Evolutionary conservation across 64 coral and sea anemone species (phyloP).

Genomic region (Trachythela sp.): DNA sequence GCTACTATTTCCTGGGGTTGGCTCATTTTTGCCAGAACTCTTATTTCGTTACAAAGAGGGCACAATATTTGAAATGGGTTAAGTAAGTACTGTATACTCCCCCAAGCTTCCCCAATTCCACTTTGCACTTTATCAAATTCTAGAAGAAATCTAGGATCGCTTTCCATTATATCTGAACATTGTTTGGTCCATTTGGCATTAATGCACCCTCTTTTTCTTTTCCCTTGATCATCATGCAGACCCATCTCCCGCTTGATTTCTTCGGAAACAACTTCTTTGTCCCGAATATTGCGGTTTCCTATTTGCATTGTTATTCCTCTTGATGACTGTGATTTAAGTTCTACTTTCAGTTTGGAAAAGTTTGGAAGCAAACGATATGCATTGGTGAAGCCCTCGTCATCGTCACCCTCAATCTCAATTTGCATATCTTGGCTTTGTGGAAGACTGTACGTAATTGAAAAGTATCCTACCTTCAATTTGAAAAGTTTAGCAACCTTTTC

Average conservation of each 20-base stretch:
- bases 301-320: neutral
- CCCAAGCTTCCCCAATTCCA: slow-evolving; percentile 14
- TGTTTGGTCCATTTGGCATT: slow-evolving; percentile 33
- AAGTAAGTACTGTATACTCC: neutral
- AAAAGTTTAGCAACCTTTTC: slow-evolving; percentile 38
- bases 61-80: slow-evolving; percentile 51
- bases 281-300: neutral
- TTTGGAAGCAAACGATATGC: slow-evolving; percentile 12
- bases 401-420: neutral
- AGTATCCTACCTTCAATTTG: neutral
- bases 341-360: slow-evolving; percentile 28
- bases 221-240: slow-evolving; percentile 26
- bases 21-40: slow-evolving; percentile 21
- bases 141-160: slow-evolving; percentile 37
- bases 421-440: neutral
- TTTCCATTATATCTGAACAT: slow-evolving; percentile 27
- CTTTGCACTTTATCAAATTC: slow-evolving; percentile 43
- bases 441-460: slow-evolving; percentile 18
- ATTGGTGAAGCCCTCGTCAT: slow-evolving; percentile 13
- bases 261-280: slow-evolving; percentile 38
- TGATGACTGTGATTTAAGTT: neutral
- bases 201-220: slow-evolving; percentile 26
- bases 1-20: neutral
- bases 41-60: slow-evolving; percentile 28
- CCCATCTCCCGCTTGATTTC: slow-evolving; percentile 42